Evolutionary conservation across 1,140 invertebrate species (phyloP).

Genomic region (Solen grandis): DNA sequence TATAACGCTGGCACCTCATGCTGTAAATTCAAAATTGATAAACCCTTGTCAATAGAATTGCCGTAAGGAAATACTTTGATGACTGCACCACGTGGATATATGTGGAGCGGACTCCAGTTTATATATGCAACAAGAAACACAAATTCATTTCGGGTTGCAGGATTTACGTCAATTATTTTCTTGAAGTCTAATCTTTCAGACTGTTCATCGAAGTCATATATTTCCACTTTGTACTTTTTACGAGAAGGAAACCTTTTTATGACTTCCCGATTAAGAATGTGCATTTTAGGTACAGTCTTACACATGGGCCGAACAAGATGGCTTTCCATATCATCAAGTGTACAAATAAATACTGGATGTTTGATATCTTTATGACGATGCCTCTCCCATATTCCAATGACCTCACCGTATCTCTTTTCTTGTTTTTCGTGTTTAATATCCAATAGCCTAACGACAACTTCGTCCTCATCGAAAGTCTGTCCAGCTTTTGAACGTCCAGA

Average conservation of each 20-base stretch:
- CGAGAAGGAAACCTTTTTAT: slow-evolving; percentile 21
- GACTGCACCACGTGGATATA: slow-evolving; percentile 49
- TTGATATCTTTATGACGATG: slow-evolving; percentile 47
- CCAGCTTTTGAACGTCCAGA: slow-evolving; percentile 72
- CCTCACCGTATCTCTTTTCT: slow-evolving; percentile 58
- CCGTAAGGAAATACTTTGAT: slow-evolving; percentile 30
- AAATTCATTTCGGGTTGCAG: slow-evolving; percentile 10
- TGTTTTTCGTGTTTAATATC: slow-evolving; percentile 31
- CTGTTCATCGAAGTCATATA: slow-evolving; percentile 30
- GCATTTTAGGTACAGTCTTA: slow-evolving; percentile 74
- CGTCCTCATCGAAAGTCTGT: slow-evolving; percentile 70
- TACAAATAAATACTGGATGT: slow-evolving; percentile 71
- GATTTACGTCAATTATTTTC: slow-evolving; percentile 21
- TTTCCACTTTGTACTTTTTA: slow-evolving; percentile 42
- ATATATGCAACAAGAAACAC: slow-evolving; percentile 36
- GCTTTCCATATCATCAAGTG: slow-evolving; percentile 62
- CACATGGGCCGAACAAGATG: slow-evolving; percentile 73
- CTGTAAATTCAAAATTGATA: slow-evolving; percentile 31
- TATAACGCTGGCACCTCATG: slow-evolving; percentile 45
- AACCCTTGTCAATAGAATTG: slow-evolving; percentile 8
- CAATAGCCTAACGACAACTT: slow-evolving; percentile 73
- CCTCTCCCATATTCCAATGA: slow-evolving; percentile 65
- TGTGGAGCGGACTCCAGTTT: slow-evolving; percentile 25
- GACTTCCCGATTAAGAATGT: slow-evolving; percentile 58
- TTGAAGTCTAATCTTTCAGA: slow-evolving; percentile 2